Evolutionary conservation across 2,888 invertebrate genomes (phyloP).

Genomic region (Meiosimyza decipiens): DNA sequence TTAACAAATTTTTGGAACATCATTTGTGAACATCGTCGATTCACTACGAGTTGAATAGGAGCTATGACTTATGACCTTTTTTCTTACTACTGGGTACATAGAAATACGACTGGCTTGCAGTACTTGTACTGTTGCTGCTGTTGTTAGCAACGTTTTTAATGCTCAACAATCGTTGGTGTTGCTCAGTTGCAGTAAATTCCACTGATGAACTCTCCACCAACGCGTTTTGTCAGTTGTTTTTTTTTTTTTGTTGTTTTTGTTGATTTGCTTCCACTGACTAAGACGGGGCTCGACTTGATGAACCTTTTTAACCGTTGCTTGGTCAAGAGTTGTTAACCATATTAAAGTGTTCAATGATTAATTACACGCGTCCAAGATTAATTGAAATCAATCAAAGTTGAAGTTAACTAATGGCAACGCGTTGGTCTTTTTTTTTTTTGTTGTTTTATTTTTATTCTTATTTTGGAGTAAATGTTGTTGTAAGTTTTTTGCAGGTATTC

Average conservation of each 20-base stretch:
- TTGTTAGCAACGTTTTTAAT: not conserved
- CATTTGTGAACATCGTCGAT: no score
- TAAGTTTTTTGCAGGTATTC: not conserved
- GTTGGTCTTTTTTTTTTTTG: constrained; percentile 54
- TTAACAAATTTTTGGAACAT: no score
- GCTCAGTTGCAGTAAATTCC: constrained; percentile 8
- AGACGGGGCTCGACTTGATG: constrained; percentile 47
- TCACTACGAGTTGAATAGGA: no score
- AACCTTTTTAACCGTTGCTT: constrained; percentile 65
- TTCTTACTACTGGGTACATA: not conserved
- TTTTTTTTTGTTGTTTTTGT: not conserved
- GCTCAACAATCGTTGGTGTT: not conserved
- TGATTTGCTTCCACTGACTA: not conserved
- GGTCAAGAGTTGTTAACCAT: constrained; percentile 66
- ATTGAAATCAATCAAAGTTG: constrained; percentile 68
- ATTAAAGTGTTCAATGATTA: constrained; percentile 68
- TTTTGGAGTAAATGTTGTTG: constrained; percentile 19
- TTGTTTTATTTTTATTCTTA: constrained; percentile 27
- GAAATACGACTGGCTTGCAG: not conserved
- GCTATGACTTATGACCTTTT: not conserved
- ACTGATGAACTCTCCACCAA: constrained; percentile 25
- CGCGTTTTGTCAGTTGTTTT: constrained; percentile 4
- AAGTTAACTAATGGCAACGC: constrained; percentile 67
- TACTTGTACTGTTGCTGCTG: not conserved
- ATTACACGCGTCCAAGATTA: constrained; percentile 67